phyloP scores from a whole-genome alignment of 2,113 vertebrate genomes.

The Elephas maximus region DNA sequence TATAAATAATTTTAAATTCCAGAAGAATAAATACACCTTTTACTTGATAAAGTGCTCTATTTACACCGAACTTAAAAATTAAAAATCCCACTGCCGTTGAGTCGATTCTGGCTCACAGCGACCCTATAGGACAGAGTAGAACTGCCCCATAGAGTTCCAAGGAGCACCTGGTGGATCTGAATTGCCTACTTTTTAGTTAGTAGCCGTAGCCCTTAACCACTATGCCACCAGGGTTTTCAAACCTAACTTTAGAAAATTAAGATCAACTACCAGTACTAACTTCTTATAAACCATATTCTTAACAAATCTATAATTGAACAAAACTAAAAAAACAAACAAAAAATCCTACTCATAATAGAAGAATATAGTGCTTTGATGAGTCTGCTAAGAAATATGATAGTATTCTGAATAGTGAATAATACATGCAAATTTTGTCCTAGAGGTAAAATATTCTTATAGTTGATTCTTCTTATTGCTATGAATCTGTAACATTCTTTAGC shows the following conservation, averaged over 20 bases:
- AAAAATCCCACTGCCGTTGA: too few species aligned
- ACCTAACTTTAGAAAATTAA: neutral
- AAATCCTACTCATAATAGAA: neutral
- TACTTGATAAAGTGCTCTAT: neutral
- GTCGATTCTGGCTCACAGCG: too few species aligned
- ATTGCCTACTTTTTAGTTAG: too few species aligned
- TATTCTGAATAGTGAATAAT: conserved; percentile 47
- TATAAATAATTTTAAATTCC: conserved; percentile 34
- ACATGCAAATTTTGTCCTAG: conserved; percentile 44
- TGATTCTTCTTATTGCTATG: conserved; percentile 51
- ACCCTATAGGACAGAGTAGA: too few species aligned
- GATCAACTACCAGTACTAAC: conserved; percentile 15
- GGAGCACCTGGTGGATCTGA: too few species aligned
- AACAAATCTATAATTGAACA: conserved; percentile 24
- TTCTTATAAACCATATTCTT: conserved; percentile 39
- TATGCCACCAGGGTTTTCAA: neutral
- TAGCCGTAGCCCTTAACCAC: too few species aligned
- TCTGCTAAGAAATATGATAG: conserved; percentile 7
- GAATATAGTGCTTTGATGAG: conserved; percentile 29
- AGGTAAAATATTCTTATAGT: conserved; percentile 46
- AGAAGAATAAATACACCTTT: neutral
- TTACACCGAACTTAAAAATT: neutral
- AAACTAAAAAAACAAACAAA: neutral
- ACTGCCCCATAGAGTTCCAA: too few species aligned
- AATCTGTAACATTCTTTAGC: conserved; percentile 36